Evolutionary conservation across 2,888 invertebrate species (phyloP).

Genomic region (Amphipoea lucens): DNA sequence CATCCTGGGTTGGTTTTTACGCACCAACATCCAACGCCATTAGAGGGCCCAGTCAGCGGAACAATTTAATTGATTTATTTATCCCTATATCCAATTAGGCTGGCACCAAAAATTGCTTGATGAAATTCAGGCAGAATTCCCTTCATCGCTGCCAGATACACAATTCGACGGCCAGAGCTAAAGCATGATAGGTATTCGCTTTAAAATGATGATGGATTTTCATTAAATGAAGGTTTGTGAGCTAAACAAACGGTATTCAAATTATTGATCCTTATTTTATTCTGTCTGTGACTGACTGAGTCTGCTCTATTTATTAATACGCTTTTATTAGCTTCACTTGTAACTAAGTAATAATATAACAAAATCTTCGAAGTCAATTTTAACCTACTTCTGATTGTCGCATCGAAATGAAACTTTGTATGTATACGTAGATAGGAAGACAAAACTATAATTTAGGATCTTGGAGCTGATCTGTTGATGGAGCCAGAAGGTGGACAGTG

Average conservation of each 20-base stretch:
- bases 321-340: too few species aligned
- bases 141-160: slow-evolving; percentile 41
- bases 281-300: neutral
- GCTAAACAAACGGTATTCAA: slow-evolving; percentile 28
- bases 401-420: too few species aligned
- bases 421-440: too few species aligned
- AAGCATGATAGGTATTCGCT: slow-evolving; percentile 47
- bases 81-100: slow-evolving; percentile 82
- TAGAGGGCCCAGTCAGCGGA: slow-evolving; percentile 79
- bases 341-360: too few species aligned
- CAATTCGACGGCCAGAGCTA: slow-evolving; percentile 22
- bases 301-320: neutral
- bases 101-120: slow-evolving; percentile 72
- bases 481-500: too few species aligned
- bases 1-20: slow-evolving; percentile 69
- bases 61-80: slow-evolving; percentile 88
- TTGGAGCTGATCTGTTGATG: too few species aligned
- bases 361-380: too few species aligned
- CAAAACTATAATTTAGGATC: too few species aligned
- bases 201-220: slow-evolving; percentile 39
- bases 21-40: slow-evolving; percentile 77
- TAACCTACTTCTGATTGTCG: too few species aligned
- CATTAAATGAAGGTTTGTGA: slow-evolving; percentile 14
- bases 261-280: neutral
- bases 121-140: slow-evolving; percentile 61